Evolutionary conservation across 2,797 vertebrate species (phyloP), one percentile per base, ranked within the genome.

Genomic region (Rallus crepitans): DNA sequence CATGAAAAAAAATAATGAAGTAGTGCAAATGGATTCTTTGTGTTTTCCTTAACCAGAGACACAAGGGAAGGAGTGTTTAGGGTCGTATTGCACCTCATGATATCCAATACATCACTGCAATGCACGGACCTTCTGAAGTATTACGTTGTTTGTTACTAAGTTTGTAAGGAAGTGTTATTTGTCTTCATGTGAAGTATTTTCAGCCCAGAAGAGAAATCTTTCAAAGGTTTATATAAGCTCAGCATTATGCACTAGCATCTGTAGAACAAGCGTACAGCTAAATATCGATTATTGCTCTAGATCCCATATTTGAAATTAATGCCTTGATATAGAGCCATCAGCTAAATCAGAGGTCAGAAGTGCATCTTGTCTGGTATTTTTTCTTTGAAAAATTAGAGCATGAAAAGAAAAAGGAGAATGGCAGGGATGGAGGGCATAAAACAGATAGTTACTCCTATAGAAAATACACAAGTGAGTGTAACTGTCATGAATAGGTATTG

Each of bases 241-340:
- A 40, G 7, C 35, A 53, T 73, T 78, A 75, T 65, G 3, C 1
- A 2, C 20, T 31, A 80, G 0, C n/a, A 64, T 33, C 52, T 89
- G 66, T 27, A 77, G 48, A 63, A 53, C 15, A 82, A 25, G 8
- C 1, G 0, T 5, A 73, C 0, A 1, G 37, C 14, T 82, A 64
- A 48, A 53, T 45, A 71, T 53, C 1, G 2, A 71, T 64, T 75
- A 21, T 27, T 81, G 40, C 13, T 87, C 71, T 84, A 37, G 55
- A 59, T 69, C 47, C 7, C 18, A 19, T 53, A 15, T 83, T 42
- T 53, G 56, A 89, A 87, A 89, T 30, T 6, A 60, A 20, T 60
- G 28, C 4, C 64, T 57, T 45, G 11, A 47, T 56, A 42, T 1
- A 53, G 6, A n/a, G 33, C 12, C 15, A 18, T 47, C 48, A 39